Percentiles rank a stretch among this genome's conserved stretches.
These are phyloP conservation scores for Hydropsyche tenuis DNA, from an alignment of 1,140 invertebrate genomes.

Conservation along the genomic window DNA sequence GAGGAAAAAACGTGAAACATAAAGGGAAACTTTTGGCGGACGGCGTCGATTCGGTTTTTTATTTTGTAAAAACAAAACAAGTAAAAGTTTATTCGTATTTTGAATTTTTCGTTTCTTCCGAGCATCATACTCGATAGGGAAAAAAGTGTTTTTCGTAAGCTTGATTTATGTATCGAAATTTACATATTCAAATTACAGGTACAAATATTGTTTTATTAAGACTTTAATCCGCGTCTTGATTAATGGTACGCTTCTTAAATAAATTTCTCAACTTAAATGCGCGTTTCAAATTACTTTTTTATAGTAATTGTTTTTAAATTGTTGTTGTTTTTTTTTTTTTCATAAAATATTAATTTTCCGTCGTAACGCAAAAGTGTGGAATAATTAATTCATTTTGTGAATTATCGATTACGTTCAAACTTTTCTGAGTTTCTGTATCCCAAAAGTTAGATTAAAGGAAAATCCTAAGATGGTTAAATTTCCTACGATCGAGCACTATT, in stretches of 20 bases:
- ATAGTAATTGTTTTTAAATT: conserved; percentile 6
- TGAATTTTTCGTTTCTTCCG: no score
- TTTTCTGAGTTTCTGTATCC: neutral
- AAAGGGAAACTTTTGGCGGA: neutral
- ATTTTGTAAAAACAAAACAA: neutral
- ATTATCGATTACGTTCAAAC: conserved; percentile 5
- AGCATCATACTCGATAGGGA: neutral
- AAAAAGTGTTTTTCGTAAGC: conserved; percentile 8
- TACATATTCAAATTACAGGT: conserved; percentile 22
- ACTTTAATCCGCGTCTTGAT: conserved; percentile 9
- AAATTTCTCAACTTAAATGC: neutral
- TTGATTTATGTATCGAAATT: conserved; percentile 9
- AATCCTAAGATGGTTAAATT: conserved; percentile 6
- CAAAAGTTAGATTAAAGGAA: conserved; percentile 4
- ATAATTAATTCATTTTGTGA: conserved; percentile 12
- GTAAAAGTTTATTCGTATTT: neutral
- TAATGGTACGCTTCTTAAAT: conserved; percentile 15
- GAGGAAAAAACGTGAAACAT: neutral
- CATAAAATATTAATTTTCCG: conserved; percentile 9
- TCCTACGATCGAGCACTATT: conserved; percentile 1
- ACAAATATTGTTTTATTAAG: conserved; percentile 23
- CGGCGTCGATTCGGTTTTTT: no score
- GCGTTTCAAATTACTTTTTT: conserved; percentile 1
- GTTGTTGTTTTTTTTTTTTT: neutral
- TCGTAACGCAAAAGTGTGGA: neutral